A percentile compares a stretch with the other conserved stretches of the same genome.
Conservation (phyloP, 2,888 invertebrate genomes). For the Oxystoma pomonae region DNA sequence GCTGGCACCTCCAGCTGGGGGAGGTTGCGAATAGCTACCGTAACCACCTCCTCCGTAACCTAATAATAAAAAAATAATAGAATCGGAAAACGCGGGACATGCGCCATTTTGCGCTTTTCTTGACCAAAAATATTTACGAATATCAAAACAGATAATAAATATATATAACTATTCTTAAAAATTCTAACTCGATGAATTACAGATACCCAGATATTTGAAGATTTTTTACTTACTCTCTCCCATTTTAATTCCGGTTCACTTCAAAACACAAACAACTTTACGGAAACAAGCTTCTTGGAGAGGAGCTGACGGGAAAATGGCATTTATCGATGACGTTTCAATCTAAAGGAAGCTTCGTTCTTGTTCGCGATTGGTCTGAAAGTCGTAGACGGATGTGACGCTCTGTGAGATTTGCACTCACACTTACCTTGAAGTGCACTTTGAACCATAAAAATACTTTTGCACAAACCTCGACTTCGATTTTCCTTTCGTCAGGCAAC, state of each 20-base stretch:
- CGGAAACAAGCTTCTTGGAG: neutral
- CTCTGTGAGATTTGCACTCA: too few species aligned
- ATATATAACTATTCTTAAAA: too few species aligned
- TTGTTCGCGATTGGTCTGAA: neutral
- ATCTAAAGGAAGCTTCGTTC: neutral
- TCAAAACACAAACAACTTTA: neutral
- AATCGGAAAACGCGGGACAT: neutral
- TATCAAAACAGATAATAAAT: neutral
- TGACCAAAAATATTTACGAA: neutral
- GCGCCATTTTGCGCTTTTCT: too few species aligned
- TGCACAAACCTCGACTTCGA: too few species aligned
- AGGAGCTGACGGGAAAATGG: neutral
- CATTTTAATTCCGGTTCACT: neutral
- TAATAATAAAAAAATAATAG: conserved; percentile 8
- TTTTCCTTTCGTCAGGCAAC: too few species aligned
- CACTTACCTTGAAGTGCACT: too few species aligned
- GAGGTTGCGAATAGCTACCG: conserved; percentile 33
- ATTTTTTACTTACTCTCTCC: neutral
- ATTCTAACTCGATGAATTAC: neutral
- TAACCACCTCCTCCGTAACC: conserved; percentile 24
- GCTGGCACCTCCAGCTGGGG: conserved; percentile 20
- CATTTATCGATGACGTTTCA: neutral
- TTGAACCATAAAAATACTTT: too few species aligned
- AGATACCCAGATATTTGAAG: neutral
- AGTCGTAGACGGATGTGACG: neutral